These are phyloP conservation scores for Sphenodon punctatus DNA, from an alignment of 2,797 vertebrate genomes.

Conservation along the genomic window DNA sequence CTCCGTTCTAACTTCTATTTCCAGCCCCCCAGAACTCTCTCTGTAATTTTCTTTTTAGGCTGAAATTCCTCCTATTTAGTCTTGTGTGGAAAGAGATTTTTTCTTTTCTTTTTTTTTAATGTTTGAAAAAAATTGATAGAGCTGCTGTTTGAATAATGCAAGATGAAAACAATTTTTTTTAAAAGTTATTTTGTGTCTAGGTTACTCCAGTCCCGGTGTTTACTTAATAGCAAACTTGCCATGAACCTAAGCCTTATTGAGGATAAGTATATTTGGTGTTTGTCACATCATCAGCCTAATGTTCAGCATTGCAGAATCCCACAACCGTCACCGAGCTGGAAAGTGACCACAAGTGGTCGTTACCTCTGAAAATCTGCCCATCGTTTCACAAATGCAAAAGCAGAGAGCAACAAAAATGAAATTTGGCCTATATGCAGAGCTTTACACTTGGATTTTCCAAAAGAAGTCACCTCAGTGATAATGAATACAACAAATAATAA, in stretches of 20 bases:
- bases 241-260: background rate
- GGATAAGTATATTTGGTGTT: background rate
- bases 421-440: background rate
- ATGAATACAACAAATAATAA: too few relatives aligned
- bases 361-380: background rate
- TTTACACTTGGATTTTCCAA: too few relatives aligned
- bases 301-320: background rate
- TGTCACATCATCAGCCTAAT: background rate
- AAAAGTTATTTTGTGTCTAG: background rate
- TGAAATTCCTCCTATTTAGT: conserved; percentile 42
- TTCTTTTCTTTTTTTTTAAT: conserved; percentile 14
- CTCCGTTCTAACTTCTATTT: conserved; percentile 15
- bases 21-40: conserved; percentile 44
- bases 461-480: too few relatives aligned
- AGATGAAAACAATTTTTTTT: background rate
- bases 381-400: background rate
- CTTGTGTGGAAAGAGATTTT: conserved; percentile 36
- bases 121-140: conserved; percentile 3
- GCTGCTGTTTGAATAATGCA: background rate
- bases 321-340: background rate
- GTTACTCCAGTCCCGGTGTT: background rate
- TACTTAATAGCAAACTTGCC: background rate
- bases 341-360: background rate
- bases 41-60: conserved; percentile 38
- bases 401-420: conserved; percentile 14